phyloP scores from a whole-genome alignment of 2,113 vertebrate genomes.

The Tylochromis polylepis region DNA sequence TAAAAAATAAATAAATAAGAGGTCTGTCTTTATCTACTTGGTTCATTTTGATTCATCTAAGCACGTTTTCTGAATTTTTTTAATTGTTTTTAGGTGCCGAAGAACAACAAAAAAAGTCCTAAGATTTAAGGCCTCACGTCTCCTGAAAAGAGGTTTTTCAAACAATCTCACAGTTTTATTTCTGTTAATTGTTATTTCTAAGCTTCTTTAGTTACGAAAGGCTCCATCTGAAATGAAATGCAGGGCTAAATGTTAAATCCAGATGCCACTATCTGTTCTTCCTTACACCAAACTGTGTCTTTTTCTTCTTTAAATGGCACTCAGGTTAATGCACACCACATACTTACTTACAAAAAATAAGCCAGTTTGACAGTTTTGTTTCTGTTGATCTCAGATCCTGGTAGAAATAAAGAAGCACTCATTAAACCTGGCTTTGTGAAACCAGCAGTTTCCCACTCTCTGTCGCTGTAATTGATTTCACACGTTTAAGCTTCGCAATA shows the following conservation, averaged over 20 bases:
- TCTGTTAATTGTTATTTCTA: not conserved
- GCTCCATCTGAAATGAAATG: not conserved
- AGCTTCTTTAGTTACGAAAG: not conserved
- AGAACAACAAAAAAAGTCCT: not conserved
- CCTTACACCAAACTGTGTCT: no score
- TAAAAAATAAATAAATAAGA: not conserved
- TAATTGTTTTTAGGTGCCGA: not conserved
- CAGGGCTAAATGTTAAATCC: not conserved
- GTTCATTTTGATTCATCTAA: not conserved
- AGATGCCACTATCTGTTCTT: not conserved
- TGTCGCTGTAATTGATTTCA: slow-evolving; percentile 44
- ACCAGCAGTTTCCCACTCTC: not conserved
- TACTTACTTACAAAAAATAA: not conserved
- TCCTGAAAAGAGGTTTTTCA: not conserved
- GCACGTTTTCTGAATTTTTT: not conserved
- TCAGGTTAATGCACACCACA: not conserved
- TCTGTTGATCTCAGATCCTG: not conserved
- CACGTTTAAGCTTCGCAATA: slow-evolving; percentile 31
- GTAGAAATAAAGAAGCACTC: slow-evolving; percentile 16
- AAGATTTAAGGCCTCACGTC: not conserved
- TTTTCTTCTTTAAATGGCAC: not conserved
- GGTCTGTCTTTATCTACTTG: not conserved
- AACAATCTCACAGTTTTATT: not conserved
- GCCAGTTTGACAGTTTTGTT: not conserved
- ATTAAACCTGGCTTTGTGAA: not conserved